phyloP scores from a whole-genome alignment of 2,797 vertebrate genomes.

The Catostomus latipinnis region DNA sequence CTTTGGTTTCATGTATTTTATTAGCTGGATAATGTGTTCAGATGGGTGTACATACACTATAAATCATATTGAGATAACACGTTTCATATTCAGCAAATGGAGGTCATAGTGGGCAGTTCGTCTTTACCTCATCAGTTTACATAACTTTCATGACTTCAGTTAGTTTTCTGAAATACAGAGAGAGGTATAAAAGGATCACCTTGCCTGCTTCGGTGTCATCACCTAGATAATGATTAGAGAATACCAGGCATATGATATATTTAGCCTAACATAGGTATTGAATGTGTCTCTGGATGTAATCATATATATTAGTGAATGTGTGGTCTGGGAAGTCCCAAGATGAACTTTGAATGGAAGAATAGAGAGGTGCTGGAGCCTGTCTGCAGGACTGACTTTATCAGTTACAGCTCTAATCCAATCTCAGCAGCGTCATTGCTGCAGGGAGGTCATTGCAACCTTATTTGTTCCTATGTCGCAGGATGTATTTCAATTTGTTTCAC shows the following conservation, averaged over 20 bases:
- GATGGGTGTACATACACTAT: background rate
- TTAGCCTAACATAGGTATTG: slow-evolving; percentile 1
- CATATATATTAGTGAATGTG: slow-evolving; percentile 15
- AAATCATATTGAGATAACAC: slow-evolving; percentile 12
- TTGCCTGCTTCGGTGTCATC: background rate
- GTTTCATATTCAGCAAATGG: background rate
- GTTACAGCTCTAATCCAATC: slow-evolving; percentile 46
- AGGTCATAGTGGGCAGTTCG: slow-evolving; percentile 1
- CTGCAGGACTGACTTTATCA: slow-evolving; percentile 26
- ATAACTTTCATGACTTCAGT: background rate
- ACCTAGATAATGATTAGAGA: slow-evolving; percentile 18
- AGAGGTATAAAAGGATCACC: background rate
- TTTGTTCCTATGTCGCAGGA: slow-evolving; percentile 36
- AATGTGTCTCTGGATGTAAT: slow-evolving; percentile 17
- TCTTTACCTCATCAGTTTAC: background rate
- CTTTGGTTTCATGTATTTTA: slow-evolving; percentile 4
- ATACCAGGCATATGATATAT: slow-evolving; percentile 25
- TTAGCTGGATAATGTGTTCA: slow-evolving; percentile 21
- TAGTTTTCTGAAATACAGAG: background rate
- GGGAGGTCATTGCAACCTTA: slow-evolving; percentile 29
- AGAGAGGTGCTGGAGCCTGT: slow-evolving; percentile 30
- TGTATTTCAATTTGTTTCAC: slow-evolving; percentile 29
- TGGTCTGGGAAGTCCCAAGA: slow-evolving; percentile 45
- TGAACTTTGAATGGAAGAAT: slow-evolving; percentile 33
- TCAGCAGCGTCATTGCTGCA: slow-evolving; percentile 35